Evolutionary conservation across 1,140 invertebrate genomes (phyloP).

Genomic region (Aporrectodea caliginosa): DNA sequence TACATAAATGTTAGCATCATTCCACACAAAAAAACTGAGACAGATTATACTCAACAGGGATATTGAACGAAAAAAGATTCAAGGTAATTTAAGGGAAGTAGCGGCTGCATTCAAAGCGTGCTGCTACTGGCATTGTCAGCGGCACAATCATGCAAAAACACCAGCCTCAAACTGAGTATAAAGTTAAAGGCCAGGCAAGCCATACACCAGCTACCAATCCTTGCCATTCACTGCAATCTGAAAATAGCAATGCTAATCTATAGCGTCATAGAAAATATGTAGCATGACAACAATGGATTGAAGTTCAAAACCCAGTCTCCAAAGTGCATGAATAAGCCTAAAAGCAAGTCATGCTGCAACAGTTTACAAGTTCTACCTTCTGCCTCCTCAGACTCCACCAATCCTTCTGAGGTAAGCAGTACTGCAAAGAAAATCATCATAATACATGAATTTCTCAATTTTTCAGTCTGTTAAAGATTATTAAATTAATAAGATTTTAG

Average conservation of each 20-base stretch:
- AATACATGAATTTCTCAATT: no score
- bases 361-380: background rate
- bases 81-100: background rate
- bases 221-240: background rate
- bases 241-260: background rate
- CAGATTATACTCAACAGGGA: background rate
- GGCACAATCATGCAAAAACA: background rate
- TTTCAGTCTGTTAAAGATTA: no score
- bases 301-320: background rate
- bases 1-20: background rate
- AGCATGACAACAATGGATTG: background rate
- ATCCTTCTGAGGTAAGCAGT: constrained; percentile 2
- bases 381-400: background rate
- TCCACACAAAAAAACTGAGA: background rate
- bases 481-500: no score
- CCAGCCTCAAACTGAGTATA: constrained; percentile 2
- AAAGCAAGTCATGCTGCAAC: background rate
- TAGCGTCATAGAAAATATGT: background rate
- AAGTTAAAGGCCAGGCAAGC: background rate
- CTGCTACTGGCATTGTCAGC: background rate
- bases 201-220: background rate
- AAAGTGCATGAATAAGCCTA: background rate
- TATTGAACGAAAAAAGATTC: background rate
- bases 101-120: background rate
- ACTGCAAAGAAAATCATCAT: background rate